Evolutionary conservation across 2,797 vertebrate genomes (phyloP).

Genomic region (Petrocephalus sullivani): DNA sequence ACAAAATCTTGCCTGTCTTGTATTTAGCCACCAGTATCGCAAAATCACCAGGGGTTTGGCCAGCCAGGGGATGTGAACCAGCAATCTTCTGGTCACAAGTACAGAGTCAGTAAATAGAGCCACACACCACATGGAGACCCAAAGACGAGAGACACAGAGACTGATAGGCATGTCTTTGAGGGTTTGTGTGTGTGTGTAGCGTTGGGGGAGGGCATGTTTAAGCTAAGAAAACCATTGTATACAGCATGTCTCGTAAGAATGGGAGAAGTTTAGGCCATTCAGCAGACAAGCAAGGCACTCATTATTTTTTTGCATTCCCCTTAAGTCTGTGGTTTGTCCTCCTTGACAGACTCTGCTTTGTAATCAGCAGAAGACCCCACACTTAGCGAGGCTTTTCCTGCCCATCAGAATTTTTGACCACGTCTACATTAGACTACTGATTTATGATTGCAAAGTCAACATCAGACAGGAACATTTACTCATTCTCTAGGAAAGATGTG

Average conservation of each 20-base stretch:
- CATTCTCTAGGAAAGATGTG: not conserved
- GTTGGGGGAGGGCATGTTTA: not conserved
- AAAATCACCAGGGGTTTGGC: not conserved
- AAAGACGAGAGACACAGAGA: not conserved
- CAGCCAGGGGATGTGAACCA: not conserved
- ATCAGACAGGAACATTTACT: not conserved
- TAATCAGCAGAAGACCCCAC: not conserved
- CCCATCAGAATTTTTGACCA: not conserved
- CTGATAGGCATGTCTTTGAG: not conserved
- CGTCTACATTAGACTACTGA: not conserved
- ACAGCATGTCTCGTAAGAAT: not conserved
- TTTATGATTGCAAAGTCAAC: not conserved
- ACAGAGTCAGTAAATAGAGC: not conserved
- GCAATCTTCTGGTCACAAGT: not conserved
- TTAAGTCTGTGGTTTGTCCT: not conserved
- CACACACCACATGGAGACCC: not conserved
- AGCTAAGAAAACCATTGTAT: not conserved
- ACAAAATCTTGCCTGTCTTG: not conserved
- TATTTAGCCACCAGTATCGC: not conserved
- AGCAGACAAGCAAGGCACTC: not conserved
- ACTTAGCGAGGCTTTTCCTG: not conserved
- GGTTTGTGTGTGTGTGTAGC: not conserved
- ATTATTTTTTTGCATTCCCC: not conserved
- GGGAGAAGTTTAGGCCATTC: not conserved
- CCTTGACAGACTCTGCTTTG: not conserved